Percentiles rank a stretch among this genome's conserved stretches.
phyloP scores from a whole-genome alignment of 2,888 invertebrate genomes.

The Hydriomena furcata region DNA sequence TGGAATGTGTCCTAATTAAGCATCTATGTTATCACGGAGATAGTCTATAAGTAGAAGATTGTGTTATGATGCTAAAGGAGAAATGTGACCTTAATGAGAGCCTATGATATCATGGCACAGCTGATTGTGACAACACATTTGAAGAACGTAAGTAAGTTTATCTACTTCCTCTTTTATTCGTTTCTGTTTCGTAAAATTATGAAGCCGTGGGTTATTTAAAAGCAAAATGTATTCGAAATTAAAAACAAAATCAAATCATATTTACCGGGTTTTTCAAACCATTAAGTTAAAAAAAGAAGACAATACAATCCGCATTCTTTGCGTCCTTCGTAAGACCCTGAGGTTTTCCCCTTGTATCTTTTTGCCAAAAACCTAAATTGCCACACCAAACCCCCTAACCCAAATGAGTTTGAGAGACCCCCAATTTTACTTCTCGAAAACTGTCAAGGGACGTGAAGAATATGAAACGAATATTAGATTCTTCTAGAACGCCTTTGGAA shows the following conservation, averaged over 20 bases:
- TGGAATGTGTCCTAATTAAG: constrained; percentile 25
- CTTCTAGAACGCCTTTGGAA: constrained; percentile 20
- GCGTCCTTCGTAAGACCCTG: constrained; percentile 7
- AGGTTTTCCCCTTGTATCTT: constrained; percentile 25
- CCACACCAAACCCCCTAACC: constrained; percentile 24
- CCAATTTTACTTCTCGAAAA: constrained; percentile 12
- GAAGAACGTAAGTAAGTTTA: constrained; percentile 11
- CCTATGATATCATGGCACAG: constrained; percentile 6
- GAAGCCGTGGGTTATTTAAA: too few species aligned
- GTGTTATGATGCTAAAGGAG: constrained; percentile 17
- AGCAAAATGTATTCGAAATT: too few species aligned
- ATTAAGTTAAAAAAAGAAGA: constrained; percentile 11
- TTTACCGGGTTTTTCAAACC: constrained; percentile 11
- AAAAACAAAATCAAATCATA: constrained; percentile 2
- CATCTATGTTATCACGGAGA: constrained; percentile 21
- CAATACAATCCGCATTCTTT: constrained; percentile 24
- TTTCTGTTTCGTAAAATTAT: neutral
- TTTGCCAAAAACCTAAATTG: constrained; percentile 16
- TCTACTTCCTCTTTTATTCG: neutral
- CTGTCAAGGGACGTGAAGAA: constrained; percentile 11
- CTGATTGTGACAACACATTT: constrained; percentile 5
- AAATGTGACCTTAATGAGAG: constrained; percentile 24
- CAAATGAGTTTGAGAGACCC: constrained; percentile 19
- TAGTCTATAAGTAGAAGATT: constrained; percentile 7
- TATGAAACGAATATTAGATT: constrained; percentile 4